A percentile compares a stretch with the other conserved stretches of the same genome.
phyloP scores from a whole-genome alignment of 2,113 vertebrate genomes.

The Hiodon alosoides region DNA sequence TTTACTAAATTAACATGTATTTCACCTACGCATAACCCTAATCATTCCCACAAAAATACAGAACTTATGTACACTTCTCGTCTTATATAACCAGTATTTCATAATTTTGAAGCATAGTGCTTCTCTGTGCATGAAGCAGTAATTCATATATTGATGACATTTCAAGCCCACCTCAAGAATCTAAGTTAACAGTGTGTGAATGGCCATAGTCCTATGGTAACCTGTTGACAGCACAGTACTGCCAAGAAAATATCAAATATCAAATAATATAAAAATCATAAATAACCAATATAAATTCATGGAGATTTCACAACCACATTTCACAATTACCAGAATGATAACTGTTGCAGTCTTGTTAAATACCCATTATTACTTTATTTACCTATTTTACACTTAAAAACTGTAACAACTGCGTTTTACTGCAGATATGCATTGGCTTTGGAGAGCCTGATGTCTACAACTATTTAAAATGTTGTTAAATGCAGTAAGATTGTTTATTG shows the following conservation, averaged over 20 bases:
- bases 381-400: background rate
- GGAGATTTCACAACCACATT: background rate
- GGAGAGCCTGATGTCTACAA: constrained; percentile 6
- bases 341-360: background rate
- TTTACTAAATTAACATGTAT: too few species aligned
- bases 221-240: constrained; percentile 38
- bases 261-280: too few species aligned
- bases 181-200: constrained; percentile 48
- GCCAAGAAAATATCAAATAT: constrained; percentile 19
- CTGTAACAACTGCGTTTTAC: background rate
- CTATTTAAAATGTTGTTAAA: constrained; percentile 15
- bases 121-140: too few species aligned
- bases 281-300: background rate
- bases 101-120: too few species aligned
- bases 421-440: background rate
- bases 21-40: too few species aligned
- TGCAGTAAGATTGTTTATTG: background rate
- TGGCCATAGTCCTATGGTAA: constrained; percentile 40
- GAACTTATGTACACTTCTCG: too few species aligned
- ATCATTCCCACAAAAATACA: too few species aligned
- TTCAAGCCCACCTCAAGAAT: constrained; percentile 45
- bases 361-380: background rate
- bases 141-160: constrained; percentile 33
- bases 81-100: too few species aligned
- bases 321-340: background rate